phyloP scores from a whole-genome alignment of 2,888 invertebrate species.

The Rhyacophila evoluta region DNA sequence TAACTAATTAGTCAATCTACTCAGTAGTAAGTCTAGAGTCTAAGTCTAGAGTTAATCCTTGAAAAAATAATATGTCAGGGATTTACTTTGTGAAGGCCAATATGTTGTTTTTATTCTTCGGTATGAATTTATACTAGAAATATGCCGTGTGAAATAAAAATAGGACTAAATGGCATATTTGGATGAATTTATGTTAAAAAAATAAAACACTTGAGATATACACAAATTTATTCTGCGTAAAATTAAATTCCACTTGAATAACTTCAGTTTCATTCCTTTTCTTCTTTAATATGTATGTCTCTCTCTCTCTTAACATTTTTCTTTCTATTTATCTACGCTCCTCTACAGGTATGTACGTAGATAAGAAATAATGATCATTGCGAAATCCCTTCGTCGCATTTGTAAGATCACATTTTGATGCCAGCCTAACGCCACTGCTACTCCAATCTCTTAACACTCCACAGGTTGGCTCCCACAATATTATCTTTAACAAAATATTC shows the following conservation, averaged over 20 bases:
- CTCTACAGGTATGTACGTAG: not conserved
- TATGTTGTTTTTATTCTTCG: no score
- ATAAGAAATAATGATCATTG: slow-evolving; percentile 15
- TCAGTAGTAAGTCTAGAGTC: no score
- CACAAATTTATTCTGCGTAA: no score
- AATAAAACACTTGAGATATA: no score
- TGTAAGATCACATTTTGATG: not conserved
- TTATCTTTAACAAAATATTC: not conserved
- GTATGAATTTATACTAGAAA: no score
- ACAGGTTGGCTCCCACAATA: slow-evolving; percentile 4
- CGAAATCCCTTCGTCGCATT: not conserved
- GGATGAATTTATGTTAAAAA: no score
- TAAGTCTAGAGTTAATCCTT: no score
- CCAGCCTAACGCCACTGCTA: not conserved
- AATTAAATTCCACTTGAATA: not conserved
- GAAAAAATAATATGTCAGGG: no score
- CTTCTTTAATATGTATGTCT: not conserved
- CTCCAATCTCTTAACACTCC: not conserved
- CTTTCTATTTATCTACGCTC: not conserved
- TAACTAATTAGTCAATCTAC: no score
- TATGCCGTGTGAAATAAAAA: no score
- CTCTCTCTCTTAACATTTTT: not conserved
- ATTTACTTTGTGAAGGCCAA: no score
- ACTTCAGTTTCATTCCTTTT: not conserved
- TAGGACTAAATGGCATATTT: no score